These are phyloP conservation scores for Hydraecia micacea DNA, from an alignment of 2,888 invertebrate genomes.

Conservation along the genomic window DNA sequence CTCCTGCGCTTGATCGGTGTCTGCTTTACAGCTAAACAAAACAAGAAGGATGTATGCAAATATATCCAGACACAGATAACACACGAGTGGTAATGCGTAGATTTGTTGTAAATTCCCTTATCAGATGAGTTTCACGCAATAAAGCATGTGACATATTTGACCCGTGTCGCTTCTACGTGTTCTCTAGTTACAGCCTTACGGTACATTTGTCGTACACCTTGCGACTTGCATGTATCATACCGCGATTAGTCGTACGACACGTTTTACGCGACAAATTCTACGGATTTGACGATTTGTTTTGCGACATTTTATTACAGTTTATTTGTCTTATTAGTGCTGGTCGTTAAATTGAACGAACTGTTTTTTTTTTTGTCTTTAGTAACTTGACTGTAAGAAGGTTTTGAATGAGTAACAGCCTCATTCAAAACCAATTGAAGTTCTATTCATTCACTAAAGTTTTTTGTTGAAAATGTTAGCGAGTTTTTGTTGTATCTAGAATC, in stretches of 20 bases:
- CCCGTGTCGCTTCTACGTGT: slow-evolving; percentile 72
- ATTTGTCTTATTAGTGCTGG: slow-evolving; percentile 39
- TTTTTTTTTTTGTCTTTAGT: slow-evolving; percentile 7
- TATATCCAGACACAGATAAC: slow-evolving; percentile 36
- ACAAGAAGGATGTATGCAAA: slow-evolving; percentile 52
- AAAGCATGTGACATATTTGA: slow-evolving; percentile 70
- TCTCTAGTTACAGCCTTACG: slow-evolving; percentile 78
- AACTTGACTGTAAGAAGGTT: slow-evolving; percentile 7
- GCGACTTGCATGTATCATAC: slow-evolving; percentile 73
- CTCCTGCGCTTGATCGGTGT: neutral
- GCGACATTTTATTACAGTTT: slow-evolving; percentile 35
- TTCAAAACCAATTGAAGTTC: slow-evolving; percentile 26
- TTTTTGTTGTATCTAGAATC: slow-evolving; percentile 10
- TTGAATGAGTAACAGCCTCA: slow-evolving; percentile 7
- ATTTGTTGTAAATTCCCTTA: slow-evolving; percentile 62
- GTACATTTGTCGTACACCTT: slow-evolving; percentile 77
- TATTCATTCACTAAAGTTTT: slow-evolving; percentile 22
- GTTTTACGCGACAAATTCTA: slow-evolving; percentile 69
- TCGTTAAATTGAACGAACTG: slow-evolving; percentile 14
- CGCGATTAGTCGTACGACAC: slow-evolving; percentile 68
- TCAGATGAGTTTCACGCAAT: slow-evolving; percentile 65
- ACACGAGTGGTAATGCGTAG: slow-evolving; percentile 19
- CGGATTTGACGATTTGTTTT: slow-evolving; percentile 54
- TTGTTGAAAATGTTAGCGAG: slow-evolving; percentile 1
- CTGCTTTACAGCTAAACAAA: slow-evolving; percentile 39